phyloP scores from a whole-genome alignment of 2,113 vertebrate genomes.

The Catharus fuscescens region DNA sequence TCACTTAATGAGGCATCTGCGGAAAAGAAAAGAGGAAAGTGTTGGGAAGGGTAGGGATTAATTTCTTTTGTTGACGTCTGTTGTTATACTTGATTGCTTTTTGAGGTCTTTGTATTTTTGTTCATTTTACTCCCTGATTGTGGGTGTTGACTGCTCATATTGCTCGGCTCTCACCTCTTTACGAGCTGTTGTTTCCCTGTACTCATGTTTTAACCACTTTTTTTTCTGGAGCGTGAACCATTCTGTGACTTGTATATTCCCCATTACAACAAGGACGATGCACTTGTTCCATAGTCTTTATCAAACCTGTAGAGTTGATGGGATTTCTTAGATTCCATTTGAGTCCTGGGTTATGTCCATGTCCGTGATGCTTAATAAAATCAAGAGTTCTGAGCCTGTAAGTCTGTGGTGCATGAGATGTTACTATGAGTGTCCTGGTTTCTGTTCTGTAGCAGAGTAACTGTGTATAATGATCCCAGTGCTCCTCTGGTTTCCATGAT shows the following conservation, averaged over 20 bases:
- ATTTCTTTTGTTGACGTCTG: not conserved
- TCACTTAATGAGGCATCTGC: not conserved
- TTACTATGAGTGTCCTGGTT: not conserved
- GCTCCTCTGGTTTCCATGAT: not conserved
- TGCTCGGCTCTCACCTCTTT: not conserved
- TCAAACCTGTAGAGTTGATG: not conserved
- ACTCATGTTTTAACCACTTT: not conserved
- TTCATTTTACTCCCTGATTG: not conserved
- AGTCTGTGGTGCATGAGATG: fast-evolving
- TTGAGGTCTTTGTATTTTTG: not conserved
- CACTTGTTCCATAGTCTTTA: not conserved
- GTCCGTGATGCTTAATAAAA: not conserved
- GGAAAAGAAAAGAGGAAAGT: not conserved
- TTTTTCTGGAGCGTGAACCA: not conserved
- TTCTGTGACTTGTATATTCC: not conserved
- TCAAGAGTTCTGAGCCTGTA: not conserved
- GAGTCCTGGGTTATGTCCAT: not conserved
- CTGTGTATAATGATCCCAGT: not conserved
- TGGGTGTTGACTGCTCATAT: not conserved
- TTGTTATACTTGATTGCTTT: not conserved
- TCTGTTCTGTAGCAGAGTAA: not conserved
- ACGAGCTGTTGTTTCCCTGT: not conserved
- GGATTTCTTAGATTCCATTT: not conserved
- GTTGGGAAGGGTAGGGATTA: not conserved
- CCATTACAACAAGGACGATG: not conserved